phyloP scores from a whole-genome alignment of 2,888 invertebrate species.

The Spilosoma lubricipeda region DNA sequence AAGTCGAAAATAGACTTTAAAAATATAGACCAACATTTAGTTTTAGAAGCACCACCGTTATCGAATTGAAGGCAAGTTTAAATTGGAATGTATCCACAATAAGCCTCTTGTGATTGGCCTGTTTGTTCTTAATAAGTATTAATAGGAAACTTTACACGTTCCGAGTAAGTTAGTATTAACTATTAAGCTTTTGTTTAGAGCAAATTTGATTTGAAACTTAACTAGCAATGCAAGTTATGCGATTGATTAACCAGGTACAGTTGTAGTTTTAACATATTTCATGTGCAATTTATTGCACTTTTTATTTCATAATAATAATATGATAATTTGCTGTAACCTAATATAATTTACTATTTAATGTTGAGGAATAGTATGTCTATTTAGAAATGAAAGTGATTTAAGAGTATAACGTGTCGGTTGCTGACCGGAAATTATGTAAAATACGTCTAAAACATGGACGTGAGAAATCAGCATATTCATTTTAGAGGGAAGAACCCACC shows the following conservation, averaged over 20 bases:
- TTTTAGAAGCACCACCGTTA: constrained; percentile 78
- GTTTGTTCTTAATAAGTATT: constrained; percentile 86
- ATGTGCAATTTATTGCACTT: too few relatives aligned
- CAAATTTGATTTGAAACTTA: constrained; percentile 27
- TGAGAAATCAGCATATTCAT: constrained; percentile 82
- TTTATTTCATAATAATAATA: too few relatives aligned
- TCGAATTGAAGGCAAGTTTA: constrained; percentile 84
- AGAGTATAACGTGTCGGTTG: constrained; percentile 74
- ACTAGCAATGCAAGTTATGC: constrained; percentile 15
- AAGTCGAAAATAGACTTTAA: constrained; percentile 85
- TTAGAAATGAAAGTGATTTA: constrained; percentile 61
- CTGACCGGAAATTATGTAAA: constrained; percentile 83
- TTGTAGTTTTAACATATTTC: background rate
- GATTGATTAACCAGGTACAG: background rate
- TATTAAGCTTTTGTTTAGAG: constrained; percentile 43
- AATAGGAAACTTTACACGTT: constrained; percentile 77
- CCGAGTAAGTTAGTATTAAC: constrained; percentile 44
- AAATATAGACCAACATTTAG: constrained; percentile 82
- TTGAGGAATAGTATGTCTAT: constrained; percentile 38
- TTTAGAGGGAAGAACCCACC: constrained; percentile 67
- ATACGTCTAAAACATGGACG: constrained; percentile 77
- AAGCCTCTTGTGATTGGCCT: constrained; percentile 85
- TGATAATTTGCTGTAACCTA: constrained; percentile 2
- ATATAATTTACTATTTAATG: constrained; percentile 7
- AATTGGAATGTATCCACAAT: constrained; percentile 86